These are phyloP conservation scores for Speoplatyrhinus poulsoni DNA, from an alignment of 2,113 vertebrate species.

Conservation along the genomic window DNA sequence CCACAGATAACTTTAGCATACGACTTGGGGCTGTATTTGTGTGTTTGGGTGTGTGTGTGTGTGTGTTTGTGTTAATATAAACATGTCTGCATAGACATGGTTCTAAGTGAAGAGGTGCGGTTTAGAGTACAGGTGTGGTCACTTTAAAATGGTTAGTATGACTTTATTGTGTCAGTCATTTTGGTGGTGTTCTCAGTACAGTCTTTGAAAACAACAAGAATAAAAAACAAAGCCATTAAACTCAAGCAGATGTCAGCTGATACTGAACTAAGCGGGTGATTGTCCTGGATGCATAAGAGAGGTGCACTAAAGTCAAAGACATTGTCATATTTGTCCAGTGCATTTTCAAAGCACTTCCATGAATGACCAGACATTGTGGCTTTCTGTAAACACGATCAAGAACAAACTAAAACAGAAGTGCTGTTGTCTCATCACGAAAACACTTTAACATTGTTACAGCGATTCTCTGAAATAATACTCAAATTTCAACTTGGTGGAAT, in stretches of 20 bases:
- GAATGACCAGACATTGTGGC: not conserved
- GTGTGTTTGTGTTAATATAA: constrained; percentile 1
- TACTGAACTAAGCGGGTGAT: not conserved
- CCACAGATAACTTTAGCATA: constrained; percentile 54
- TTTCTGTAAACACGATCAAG: not conserved
- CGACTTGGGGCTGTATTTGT: constrained; percentile 34
- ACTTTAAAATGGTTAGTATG: not conserved
- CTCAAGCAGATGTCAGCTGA: not conserved
- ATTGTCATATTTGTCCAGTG: not conserved
- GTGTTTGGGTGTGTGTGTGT: constrained; percentile 38
- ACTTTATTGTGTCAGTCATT: not conserved
- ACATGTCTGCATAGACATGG: constrained; percentile 7
- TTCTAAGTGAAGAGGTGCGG: constrained; percentile 6
- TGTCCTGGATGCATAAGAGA: not conserved
- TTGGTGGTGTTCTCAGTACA: not conserved
- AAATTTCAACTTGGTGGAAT: too few relatives aligned
- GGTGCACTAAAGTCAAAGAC: not conserved
- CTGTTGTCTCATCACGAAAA: too few relatives aligned
- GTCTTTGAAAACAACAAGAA: constrained; percentile 33
- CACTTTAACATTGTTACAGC: not conserved
- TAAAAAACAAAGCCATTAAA: not conserved
- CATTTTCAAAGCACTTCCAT: not conserved
- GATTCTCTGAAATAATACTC: not conserved
- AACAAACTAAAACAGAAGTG: too few relatives aligned
- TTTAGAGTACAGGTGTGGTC: not conserved